These are phyloP conservation scores for Plecotus auritus DNA, from an alignment of 2,113 vertebrate genomes.

Conservation along the genomic window DNA sequence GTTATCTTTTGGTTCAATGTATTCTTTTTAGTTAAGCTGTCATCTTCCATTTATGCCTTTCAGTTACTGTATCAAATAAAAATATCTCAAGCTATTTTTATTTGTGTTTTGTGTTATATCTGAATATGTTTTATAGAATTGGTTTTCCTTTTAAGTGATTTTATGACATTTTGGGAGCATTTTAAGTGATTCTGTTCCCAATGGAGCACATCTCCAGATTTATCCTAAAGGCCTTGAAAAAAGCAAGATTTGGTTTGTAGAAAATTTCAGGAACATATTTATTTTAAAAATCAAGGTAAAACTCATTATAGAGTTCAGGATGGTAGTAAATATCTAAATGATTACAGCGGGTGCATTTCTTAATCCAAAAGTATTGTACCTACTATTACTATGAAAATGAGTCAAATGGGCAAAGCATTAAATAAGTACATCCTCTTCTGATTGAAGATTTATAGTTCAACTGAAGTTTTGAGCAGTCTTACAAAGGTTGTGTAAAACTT, in stretches of 20 bases:
- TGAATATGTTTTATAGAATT: slow-evolving; percentile 29
- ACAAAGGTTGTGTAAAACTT: background rate
- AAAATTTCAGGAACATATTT: background rate
- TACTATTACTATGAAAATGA: background rate
- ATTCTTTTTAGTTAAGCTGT: slow-evolving; percentile 4
- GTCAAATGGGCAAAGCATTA: slow-evolving; percentile 7
- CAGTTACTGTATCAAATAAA: background rate
- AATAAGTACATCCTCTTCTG: background rate
- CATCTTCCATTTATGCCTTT: slow-evolving; percentile 33
- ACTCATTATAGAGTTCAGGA: background rate
- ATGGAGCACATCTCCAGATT: background rate
- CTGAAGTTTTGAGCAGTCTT: background rate
- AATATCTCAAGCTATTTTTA: background rate
- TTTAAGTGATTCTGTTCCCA: slow-evolving; percentile 21
- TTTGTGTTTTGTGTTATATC: slow-evolving; percentile 10
- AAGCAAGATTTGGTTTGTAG: slow-evolving; percentile 7
- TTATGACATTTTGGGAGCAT: background rate
- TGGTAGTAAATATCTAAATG: slow-evolving; percentile 30
- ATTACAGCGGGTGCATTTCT: background rate
- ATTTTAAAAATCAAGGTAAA: slow-evolving; percentile 17
- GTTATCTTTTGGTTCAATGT: background rate
- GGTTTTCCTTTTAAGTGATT: background rate
- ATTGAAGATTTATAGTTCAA: slow-evolving; percentile 6
- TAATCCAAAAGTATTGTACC: background rate
- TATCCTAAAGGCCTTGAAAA: background rate